Evolutionary conservation across 2,888 invertebrate species (phyloP).

Genomic region (Nebria salina): DNA sequence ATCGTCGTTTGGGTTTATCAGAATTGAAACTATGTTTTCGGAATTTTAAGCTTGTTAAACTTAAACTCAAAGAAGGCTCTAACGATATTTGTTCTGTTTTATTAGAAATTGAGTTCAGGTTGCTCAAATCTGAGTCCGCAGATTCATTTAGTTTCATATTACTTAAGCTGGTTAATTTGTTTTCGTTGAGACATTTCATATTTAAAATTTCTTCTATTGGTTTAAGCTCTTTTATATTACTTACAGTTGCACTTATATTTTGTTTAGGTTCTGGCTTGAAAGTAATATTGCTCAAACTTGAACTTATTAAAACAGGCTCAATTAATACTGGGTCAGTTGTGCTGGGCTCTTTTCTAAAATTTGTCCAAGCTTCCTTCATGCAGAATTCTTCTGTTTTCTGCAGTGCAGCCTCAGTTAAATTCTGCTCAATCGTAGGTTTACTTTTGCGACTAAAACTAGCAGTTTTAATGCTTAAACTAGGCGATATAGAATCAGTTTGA

Average conservation of each 20-base stretch:
- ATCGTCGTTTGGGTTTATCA: conserved; percentile 67
- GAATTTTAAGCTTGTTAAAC: conserved; percentile 58
- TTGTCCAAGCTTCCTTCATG: background rate
- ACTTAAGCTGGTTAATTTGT: background rate
- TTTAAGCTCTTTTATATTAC: background rate
- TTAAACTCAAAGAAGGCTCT: conserved; percentile 49
- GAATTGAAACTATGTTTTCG: conserved; percentile 69
- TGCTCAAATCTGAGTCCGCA: background rate
- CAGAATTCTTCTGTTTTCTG: background rate
- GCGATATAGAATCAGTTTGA: conserved; percentile 15
- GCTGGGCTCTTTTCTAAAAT: background rate
- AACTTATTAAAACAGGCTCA: background rate
- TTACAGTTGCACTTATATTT: background rate
- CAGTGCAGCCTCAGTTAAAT: background rate
- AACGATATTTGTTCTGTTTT: background rate
- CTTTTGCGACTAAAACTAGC: conserved; percentile 22
- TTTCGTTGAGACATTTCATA: background rate
- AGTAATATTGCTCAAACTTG: conserved; percentile 3
- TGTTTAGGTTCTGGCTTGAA: background rate
- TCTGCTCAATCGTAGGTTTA: conserved; percentile 3
- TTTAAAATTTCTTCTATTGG: background rate
- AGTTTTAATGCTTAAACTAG: conserved; percentile 23
- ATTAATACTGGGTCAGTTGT: background rate
- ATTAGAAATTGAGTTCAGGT: background rate
- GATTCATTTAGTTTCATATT: conserved; percentile 41